Conservation (phyloP, 2,888 invertebrate species). For the Esperia sulphurella region DNA sequence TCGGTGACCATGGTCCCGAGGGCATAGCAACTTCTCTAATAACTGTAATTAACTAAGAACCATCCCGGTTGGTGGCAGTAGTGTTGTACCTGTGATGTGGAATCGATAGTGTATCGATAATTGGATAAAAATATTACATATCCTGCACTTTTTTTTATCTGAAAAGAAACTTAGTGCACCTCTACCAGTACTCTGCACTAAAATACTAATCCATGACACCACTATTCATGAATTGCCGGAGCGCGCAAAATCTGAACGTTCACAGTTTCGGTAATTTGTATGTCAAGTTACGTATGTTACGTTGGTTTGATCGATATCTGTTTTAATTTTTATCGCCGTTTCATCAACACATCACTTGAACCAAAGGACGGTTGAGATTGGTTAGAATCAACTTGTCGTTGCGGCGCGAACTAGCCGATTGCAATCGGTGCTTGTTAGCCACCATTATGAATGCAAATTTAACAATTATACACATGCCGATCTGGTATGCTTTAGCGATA, state of each 20-base stretch:
- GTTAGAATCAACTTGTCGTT: conserved; percentile 57
- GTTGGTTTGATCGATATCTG: conserved; percentile 18
- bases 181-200: too few relatives aligned
- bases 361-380: conserved; percentile 34
- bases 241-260: too few relatives aligned
- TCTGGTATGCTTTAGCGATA: conserved; percentile 32
- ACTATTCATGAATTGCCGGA: too few relatives aligned
- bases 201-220: too few relatives aligned
- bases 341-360: conserved; percentile 26
- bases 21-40: conserved; percentile 55
- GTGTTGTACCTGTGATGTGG: not conserved
- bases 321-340: too few relatives aligned
- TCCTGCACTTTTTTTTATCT: too few relatives aligned
- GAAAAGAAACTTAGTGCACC: too few relatives aligned
- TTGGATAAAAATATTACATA: not conserved
- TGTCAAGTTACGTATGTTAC: not conserved
- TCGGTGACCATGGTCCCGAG: conserved; percentile 50
- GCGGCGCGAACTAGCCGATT: conserved; percentile 62
- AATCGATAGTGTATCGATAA: not conserved
- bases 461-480: conserved; percentile 54
- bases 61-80: conserved; percentile 40
- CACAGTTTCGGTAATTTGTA: not conserved
- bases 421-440: conserved; percentile 65
- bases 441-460: conserved; percentile 70
- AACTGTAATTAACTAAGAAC: conserved; percentile 63